These are phyloP conservation scores for Cyrtodaria siliqua DNA, from an alignment of 2,888 invertebrate genomes.

Conservation along the genomic window DNA sequence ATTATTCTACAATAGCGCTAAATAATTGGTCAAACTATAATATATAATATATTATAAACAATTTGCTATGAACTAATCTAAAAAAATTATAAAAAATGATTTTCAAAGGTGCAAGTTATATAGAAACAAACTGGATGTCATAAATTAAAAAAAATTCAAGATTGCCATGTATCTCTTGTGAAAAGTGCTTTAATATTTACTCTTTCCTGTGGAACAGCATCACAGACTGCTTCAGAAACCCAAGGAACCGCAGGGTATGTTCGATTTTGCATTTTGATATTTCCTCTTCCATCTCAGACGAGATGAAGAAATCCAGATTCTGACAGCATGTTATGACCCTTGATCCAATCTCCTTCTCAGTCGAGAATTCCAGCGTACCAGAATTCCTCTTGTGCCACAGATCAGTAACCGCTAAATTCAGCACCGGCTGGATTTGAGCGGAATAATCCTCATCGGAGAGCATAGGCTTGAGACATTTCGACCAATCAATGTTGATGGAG, in stretches of 20 bases:
- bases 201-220: background rate
- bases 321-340: slow-evolving; percentile 7
- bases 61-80: too few species aligned
- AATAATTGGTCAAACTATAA: too few species aligned
- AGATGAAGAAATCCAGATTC: slow-evolving; percentile 18
- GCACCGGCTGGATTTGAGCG: slow-evolving; percentile 8
- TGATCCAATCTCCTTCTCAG: slow-evolving; percentile 4
- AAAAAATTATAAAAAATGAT: too few species aligned
- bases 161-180: too few species aligned
- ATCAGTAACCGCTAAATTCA: slow-evolving; percentile 2
- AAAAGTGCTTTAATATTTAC: too few species aligned
- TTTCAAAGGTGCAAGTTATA: too few species aligned
- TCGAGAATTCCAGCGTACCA: slow-evolving; percentile 13
- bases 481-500: slow-evolving; percentile 11
- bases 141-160: too few species aligned
- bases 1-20: too few species aligned
- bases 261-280: slow-evolving; percentile 9
- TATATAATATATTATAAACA: too few species aligned
- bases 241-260: slow-evolving; percentile 19
- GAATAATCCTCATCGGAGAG: slow-evolving; percentile 4
- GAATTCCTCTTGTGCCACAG: slow-evolving; percentile 13
- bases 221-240: slow-evolving; percentile 15
- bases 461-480: background rate
- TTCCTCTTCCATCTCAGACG: background rate
- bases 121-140: too few species aligned